phyloP scores from a whole-genome alignment of 1,140 invertebrate genomes.

The Piezodorus guildinii region DNA sequence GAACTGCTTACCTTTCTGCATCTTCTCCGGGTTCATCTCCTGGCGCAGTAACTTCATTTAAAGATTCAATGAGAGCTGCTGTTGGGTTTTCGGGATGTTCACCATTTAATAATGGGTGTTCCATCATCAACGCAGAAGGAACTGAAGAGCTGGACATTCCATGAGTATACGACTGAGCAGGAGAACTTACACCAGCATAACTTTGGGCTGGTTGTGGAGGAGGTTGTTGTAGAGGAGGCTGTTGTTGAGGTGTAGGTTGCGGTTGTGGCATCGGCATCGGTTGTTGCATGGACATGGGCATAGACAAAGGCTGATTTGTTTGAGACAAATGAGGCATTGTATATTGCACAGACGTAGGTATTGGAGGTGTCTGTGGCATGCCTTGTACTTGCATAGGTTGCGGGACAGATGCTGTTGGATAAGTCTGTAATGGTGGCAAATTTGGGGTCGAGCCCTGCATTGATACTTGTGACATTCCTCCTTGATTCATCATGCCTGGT shows the following conservation, averaged over 20 bases:
- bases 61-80: slow-evolving; percentile 36
- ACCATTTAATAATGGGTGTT: slow-evolving; percentile 21
- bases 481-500: slow-evolving; percentile 17
- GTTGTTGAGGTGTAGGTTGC: slow-evolving; percentile 37
- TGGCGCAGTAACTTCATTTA: slow-evolving; percentile 37
- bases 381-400: slow-evolving; percentile 14
- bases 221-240: slow-evolving; percentile 35
- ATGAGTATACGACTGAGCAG: slow-evolving; percentile 16
- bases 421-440: slow-evolving; percentile 20
- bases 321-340: slow-evolving; percentile 7
- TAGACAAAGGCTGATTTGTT: not conserved
- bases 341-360: slow-evolving; percentile 9
- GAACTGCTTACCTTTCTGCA: slow-evolving; percentile 47
- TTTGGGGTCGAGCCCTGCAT: slow-evolving; percentile 15
- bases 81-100: slow-evolving; percentile 30
- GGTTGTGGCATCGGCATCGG: slow-evolving; percentile 10
- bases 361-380: slow-evolving; percentile 21
- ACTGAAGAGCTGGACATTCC: slow-evolving; percentile 22
- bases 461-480: slow-evolving; percentile 14
- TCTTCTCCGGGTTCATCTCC: slow-evolving; percentile 43
- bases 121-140: slow-evolving; percentile 23
- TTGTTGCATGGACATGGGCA: slow-evolving; percentile 3
- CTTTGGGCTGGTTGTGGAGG: slow-evolving; percentile 36
- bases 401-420: slow-evolving; percentile 10
- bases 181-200: slow-evolving; percentile 13